These are phyloP conservation scores for Onychorhynchus coronatus DNA, from an alignment of 2,113 vertebrate species.

Conservation along the genomic window DNA sequence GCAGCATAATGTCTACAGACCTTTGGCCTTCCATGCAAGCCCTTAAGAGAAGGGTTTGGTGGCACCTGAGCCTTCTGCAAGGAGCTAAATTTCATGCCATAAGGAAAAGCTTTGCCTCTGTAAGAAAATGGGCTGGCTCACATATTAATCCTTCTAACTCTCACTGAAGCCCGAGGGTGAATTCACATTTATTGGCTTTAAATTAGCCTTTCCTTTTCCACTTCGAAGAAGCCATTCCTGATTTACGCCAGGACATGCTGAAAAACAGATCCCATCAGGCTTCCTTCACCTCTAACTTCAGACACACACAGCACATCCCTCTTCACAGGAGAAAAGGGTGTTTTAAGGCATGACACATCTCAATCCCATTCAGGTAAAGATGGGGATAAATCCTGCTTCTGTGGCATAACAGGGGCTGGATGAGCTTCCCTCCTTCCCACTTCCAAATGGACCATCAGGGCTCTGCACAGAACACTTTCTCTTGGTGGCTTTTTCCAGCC, in stretches of 20 bases:
- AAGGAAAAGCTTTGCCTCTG: not conserved
- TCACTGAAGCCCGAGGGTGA: not conserved
- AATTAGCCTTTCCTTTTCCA: not conserved
- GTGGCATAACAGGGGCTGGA: not conserved
- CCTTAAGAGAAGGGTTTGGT: not conserved
- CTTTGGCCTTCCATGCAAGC: not conserved
- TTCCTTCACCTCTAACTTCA: not conserved
- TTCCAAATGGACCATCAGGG: fast-evolving
- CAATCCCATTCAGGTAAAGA: not conserved
- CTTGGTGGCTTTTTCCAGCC: not conserved
- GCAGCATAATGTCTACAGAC: not conserved
- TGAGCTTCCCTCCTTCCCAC: not conserved
- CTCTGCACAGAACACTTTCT: not conserved
- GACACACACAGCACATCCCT: not conserved
- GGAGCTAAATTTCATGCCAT: not conserved
- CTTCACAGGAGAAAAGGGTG: not conserved
- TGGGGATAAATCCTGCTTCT: not conserved
- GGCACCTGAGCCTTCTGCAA: not conserved
- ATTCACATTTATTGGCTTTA: slow-evolving; percentile 12
- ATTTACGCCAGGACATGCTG: not conserved
- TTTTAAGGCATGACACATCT: not conserved
- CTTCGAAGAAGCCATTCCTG: not conserved
- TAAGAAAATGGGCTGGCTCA: not conserved
- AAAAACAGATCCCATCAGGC: not conserved
- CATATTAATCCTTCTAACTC: not conserved